Base-by-base conservation (phyloP, 2,113 vertebrate species). In the Amphiprion ocellaris region DNA sequence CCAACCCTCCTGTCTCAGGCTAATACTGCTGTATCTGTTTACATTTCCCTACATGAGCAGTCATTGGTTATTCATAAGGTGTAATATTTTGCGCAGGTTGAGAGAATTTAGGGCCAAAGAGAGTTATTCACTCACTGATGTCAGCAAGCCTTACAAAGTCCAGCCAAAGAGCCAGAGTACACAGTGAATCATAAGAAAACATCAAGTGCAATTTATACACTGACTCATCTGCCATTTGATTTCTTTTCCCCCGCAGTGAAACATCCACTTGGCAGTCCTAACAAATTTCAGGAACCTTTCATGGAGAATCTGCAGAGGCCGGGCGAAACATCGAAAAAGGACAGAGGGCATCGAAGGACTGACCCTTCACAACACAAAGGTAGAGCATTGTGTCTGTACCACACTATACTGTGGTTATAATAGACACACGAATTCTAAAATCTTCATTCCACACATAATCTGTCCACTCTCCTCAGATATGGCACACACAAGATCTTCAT, bases 291-390 rank as follows among this genome's bases (percentile, higher is more conserved):
- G 53, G 93, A 94, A 52, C 87, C 90, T 69, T 87, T 88, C 63
- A 91, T 84, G 81, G 93, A 95, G 46, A 90, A 69, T 79, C 47
- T 86, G 16, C 93, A 92, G 64, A 82, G 87, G 86, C 93, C 93
- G 54, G 89, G 92, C 60, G 96, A 97, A 73, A 93, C 95, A 70
- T 95, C 94, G 28, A 96, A 96, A 59, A 97, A 95, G 86, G 96
- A 96, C n/a, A 93, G 95, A 89, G 95, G 89, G 39, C 95, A 94
- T 80, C 96, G 93, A 71, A 97, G 89, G 92, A 66, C 67, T 10
- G 97, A 97, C 1, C 54, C 86, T 47, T 89, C 92, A 14, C 95
- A 92, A 79, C 94, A 94, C 47, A 95, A 93, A 96, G 97, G 98
- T 98, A 94, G 23, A 53, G 53, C n/a, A 17, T 15, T 19, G 14